phyloP scores from a whole-genome alignment of 2,113 vertebrate genomes.

The Maccullochella peelii region DNA sequence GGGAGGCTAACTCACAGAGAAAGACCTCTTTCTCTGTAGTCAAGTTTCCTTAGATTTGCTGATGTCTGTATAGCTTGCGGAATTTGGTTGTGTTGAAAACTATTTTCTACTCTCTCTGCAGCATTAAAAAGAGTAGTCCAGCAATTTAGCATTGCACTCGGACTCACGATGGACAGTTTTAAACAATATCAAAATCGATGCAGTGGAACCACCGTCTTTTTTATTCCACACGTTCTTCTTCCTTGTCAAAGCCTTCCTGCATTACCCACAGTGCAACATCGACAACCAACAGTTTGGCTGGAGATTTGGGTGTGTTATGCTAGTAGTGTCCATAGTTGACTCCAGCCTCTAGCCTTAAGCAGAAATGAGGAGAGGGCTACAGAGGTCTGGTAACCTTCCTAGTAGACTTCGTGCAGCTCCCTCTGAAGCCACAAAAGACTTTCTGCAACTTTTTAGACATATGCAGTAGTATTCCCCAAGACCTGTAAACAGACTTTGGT shows the following conservation, averaged over 20 bases:
- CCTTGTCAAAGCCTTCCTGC: not conserved
- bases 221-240: conserved; percentile 7
- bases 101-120: not conserved
- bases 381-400: not conserved
- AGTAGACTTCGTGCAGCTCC: not conserved
- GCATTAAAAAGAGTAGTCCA: not conserved
- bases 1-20: not conserved
- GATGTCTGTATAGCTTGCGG: not conserved
- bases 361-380: not conserved
- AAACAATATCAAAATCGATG: not conserved
- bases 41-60: not conserved
- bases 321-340: not conserved
- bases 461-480: not conserved
- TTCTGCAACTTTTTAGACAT: not conserved
- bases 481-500: not conserved
- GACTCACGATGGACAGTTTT: not conserved
- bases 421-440: not conserved
- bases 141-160: not conserved
- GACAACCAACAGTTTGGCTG: not conserved
- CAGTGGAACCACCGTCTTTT: not conserved
- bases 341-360: not conserved
- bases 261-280: not conserved
- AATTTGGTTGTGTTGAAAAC: not conserved
- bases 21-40: not conserved
- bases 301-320: not conserved